Percentiles rank a stretch among this genome's conserved stretches.
These are phyloP conservation scores for Anhinga rufa DNA, from an alignment of 2,113 vertebrate species.

Conservation along the genomic window DNA sequence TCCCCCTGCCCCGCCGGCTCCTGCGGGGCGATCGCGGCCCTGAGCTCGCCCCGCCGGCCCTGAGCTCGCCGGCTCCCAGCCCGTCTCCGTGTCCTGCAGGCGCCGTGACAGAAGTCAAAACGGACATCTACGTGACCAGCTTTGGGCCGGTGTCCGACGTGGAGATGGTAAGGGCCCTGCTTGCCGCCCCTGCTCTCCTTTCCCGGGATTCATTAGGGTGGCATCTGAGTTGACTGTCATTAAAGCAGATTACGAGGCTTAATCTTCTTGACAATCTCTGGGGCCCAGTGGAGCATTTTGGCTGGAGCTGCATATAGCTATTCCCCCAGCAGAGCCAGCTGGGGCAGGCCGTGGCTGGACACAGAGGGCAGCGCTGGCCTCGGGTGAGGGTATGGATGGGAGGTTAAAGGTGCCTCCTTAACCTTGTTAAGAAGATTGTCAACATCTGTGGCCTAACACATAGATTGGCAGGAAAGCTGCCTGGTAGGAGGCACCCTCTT, in stretches of 20 bases:
- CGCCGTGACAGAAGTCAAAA: conserved; percentile 92
- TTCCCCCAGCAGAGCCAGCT: not conserved
- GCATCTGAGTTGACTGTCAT: conserved; percentile 78
- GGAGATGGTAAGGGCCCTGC: conserved; percentile 83
- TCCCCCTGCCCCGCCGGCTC: not conserved
- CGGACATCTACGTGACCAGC: conserved; percentile 94
- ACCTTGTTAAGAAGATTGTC: not conserved
- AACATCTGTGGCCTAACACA: not conserved
- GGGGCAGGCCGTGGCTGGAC: not conserved
- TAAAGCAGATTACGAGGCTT: conserved; percentile 80
- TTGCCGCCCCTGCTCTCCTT: not conserved
- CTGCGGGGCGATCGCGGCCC: not conserved
- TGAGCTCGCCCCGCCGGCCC: not conserved
- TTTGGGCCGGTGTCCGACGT: conserved; percentile 94
- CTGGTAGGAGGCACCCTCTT: no score
- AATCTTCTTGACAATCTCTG: conserved; percentile 79
- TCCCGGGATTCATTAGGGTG: conserved; percentile 69
- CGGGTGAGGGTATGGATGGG: fast-evolving
- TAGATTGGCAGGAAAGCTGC: not conserved
- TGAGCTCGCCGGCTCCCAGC: not conserved
- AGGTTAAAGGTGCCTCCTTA: not conserved
- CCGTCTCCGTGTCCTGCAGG: conserved; percentile 63
- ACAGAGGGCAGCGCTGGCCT: not conserved
- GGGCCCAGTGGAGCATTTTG: conserved; percentile 34
- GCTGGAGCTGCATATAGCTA: not conserved